These are phyloP conservation scores for Camponotus floridanus DNA, from an alignment of 1,140 invertebrate species.

Conservation along the genomic window DNA sequence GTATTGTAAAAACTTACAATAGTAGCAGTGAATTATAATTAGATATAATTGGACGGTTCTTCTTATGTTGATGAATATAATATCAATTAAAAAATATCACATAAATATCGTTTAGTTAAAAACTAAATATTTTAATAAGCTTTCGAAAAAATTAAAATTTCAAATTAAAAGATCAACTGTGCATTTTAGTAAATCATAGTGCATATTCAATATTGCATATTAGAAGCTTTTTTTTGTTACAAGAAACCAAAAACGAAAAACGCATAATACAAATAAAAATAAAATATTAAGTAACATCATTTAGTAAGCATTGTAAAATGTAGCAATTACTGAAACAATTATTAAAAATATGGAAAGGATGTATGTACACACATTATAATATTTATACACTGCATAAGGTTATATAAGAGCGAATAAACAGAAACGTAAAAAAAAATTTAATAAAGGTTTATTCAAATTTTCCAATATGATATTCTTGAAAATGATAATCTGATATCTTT, in stretches of 20 bases:
- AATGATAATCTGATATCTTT: too few species aligned
- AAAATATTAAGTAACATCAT: too few species aligned
- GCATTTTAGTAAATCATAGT: background rate
- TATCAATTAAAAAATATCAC: background rate
- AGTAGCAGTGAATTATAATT: conserved; percentile 19
- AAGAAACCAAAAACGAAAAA: background rate
- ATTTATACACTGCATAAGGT: too few species aligned
- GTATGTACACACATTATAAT: too few species aligned
- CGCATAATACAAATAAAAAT: background rate
- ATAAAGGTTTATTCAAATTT: background rate
- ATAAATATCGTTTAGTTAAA: background rate
- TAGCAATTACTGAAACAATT: too few species aligned
- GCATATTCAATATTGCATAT: background rate
- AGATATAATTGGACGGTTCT: conserved; percentile 31
- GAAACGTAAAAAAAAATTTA: background rate
- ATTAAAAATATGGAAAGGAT: too few species aligned
- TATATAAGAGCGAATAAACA: background rate
- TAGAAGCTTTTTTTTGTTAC: background rate
- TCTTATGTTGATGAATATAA: background rate
- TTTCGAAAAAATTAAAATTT: background rate
- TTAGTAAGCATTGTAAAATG: too few species aligned
- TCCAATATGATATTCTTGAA: too few species aligned
- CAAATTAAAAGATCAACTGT: background rate
- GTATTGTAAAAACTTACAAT: conserved; percentile 23
- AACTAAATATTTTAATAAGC: background rate